Evolutionary conservation across 1,140 invertebrate genomes (phyloP).

Genomic region (Hirudo medicinalis): DNA sequence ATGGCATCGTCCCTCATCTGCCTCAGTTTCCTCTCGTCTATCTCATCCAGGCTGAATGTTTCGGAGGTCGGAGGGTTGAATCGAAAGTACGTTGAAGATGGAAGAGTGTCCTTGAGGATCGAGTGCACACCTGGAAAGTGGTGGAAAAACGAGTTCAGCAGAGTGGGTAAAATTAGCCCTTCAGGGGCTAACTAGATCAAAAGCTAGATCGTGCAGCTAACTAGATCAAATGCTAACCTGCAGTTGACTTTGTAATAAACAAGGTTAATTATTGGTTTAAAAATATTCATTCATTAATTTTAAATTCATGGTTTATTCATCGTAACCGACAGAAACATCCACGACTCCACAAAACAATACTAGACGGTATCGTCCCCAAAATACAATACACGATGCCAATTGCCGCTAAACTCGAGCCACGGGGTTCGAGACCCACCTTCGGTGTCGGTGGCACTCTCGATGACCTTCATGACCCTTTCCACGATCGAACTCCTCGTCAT

Average conservation of each 20-base stretch:
- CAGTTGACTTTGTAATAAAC: too few relatives aligned
- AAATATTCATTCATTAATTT: not conserved
- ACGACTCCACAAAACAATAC: not conserved
- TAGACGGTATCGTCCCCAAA: not conserved
- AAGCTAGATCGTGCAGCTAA: too few relatives aligned
- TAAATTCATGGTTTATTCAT: too few relatives aligned
- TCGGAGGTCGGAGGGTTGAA: constrained; percentile 80
- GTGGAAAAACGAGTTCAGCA: too few relatives aligned
- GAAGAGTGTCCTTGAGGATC: constrained; percentile 65
- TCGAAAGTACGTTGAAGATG: constrained; percentile 63
- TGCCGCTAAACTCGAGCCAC: not conserved
- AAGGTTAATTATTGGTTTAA: constrained; percentile 1
- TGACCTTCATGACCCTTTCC: constrained; percentile 66
- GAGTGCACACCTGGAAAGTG: constrained; percentile 48
- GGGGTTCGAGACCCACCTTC: constrained; percentile 49
- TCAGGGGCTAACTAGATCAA: too few relatives aligned
- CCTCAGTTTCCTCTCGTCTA: constrained; percentile 48
- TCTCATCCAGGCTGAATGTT: constrained; percentile 69
- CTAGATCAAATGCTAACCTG: too few relatives aligned
- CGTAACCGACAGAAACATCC: not conserved
- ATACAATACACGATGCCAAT: too few relatives aligned
- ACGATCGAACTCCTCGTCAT: constrained; percentile 44
- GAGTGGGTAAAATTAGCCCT: too few relatives aligned
- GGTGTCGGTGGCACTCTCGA: constrained; percentile 79
- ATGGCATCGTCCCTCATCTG: constrained; percentile 46